These are phyloP conservation scores for Drosophila flavopinicola DNA, from an alignment of 2,888 invertebrate species.

Conservation along the genomic window DNA sequence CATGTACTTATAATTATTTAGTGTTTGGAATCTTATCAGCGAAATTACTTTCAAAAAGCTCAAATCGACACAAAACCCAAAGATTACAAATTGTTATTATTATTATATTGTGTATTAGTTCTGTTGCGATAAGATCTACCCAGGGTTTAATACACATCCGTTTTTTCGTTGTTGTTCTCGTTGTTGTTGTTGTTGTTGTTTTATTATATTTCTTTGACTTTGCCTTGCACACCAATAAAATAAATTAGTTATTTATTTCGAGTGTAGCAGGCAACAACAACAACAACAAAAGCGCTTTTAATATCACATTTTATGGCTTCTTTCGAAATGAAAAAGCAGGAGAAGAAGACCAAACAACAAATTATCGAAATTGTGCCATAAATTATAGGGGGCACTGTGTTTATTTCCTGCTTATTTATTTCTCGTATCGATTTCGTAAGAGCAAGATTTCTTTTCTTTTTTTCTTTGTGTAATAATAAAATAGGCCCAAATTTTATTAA, in stretches of 20 bases:
- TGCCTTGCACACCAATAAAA: slow-evolving; percentile 54
- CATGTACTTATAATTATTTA: slow-evolving; percentile 23
- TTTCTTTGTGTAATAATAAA: slow-evolving; percentile 9
- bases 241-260: slow-evolving; percentile 77
- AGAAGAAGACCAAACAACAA: slow-evolving; percentile 33
- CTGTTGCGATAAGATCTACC: slow-evolving; percentile 70
- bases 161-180: slow-evolving; percentile 21
- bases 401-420: slow-evolving; percentile 40
- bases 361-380: slow-evolving; percentile 73
- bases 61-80: slow-evolving; percentile 63
- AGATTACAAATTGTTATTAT: slow-evolving; percentile 68
- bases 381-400: slow-evolving; percentile 45
- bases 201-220: slow-evolving; percentile 3
- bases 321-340: neutral
- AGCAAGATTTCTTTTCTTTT: slow-evolving; percentile 25
- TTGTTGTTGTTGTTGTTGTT: slow-evolving; percentile 16
- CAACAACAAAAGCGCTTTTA: slow-evolving; percentile 34
- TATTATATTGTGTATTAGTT: slow-evolving; percentile 74
- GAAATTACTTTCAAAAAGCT: slow-evolving; percentile 53
- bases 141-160: slow-evolving; percentile 37
- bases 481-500: slow-evolving; percentile 34
- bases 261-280: slow-evolving; percentile 39
- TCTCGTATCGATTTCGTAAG: slow-evolving; percentile 24
- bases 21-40: slow-evolving; percentile 60
- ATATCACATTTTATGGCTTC: slow-evolving; percentile 44